phyloP scores from a whole-genome alignment of 2,888 invertebrate species.

The Papilio protenor region DNA sequence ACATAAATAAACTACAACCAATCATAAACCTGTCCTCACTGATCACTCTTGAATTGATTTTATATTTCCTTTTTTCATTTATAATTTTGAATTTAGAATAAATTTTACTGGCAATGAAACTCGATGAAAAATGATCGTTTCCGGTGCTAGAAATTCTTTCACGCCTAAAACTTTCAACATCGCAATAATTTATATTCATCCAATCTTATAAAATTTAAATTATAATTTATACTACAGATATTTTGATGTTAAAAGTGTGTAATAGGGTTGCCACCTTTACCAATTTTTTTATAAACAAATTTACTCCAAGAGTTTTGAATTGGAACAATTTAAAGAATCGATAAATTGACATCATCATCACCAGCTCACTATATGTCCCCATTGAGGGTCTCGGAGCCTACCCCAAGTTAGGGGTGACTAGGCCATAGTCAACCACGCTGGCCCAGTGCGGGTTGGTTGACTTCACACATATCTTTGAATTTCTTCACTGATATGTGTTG shows the following conservation, averaged over 20 bases:
- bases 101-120: conserved; percentile 24
- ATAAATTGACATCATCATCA: too few species aligned
- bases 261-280: not conserved
- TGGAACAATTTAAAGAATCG: conserved; percentile 17
- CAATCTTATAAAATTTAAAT: not conserved
- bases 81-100: conserved; percentile 4
- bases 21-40: not conserved
- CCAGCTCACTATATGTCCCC: too few species aligned
- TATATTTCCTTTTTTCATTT: not conserved
- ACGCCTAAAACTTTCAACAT: conserved; percentile 10
- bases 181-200: not conserved
- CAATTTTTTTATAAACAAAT: not conserved
- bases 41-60: conserved; percentile 8
- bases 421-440: too few species aligned
- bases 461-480: too few species aligned
- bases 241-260: not conserved
- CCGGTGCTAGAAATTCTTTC: conserved; percentile 8
- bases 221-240: not conserved
- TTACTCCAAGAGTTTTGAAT: not conserved
- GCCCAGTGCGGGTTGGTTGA: too few species aligned
- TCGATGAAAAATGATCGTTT: conserved; percentile 24
- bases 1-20: not conserved
- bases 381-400: too few species aligned
- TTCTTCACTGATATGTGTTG: too few species aligned
- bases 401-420: too few species aligned